These are phyloP conservation scores for Piliocolobus tephrosceles DNA, from an alignment of 2,113 vertebrate genomes.

Conservation along the genomic window DNA sequence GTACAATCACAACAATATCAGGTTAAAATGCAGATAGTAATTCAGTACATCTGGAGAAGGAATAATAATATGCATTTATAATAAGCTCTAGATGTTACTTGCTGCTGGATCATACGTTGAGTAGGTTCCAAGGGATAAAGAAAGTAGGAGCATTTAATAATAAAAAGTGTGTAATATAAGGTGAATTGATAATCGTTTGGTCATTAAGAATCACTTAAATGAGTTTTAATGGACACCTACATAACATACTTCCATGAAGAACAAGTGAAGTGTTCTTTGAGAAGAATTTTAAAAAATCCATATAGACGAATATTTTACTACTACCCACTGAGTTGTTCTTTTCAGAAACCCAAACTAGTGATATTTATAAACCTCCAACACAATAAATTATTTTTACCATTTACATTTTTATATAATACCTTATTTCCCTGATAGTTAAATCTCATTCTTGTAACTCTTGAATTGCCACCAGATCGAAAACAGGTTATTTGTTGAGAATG, in stretches of 20 bases:
- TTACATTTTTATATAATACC: conserved; percentile 81
- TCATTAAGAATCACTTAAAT: conserved; percentile 2
- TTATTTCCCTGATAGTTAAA: conserved; percentile 99
- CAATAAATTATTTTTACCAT: not conserved
- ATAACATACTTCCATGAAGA: not conserved
- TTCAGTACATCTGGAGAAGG: not conserved
- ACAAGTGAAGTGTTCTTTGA: conserved; percentile 7
- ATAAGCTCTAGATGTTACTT: not conserved
- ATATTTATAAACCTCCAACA: not conserved
- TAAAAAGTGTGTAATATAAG: not conserved
- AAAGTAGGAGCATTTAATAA: not conserved
- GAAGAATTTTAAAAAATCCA: not conserved
- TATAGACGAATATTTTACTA: conserved; percentile 13
- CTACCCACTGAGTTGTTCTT: not conserved
- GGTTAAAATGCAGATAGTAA: not conserved
- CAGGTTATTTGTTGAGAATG: conserved; percentile 98
- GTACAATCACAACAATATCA: not conserved
- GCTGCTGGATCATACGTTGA: not conserved
- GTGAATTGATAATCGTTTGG: not conserved
- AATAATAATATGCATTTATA: not conserved
- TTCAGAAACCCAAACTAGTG: conserved; percentile 18
- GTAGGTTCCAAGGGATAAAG: not conserved
- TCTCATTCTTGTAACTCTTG: conserved; percentile 95
- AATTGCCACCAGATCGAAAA: conserved; percentile 96
- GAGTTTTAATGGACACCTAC: conserved; percentile 1